Evolutionary conservation across 2,797 vertebrate species (phyloP), one percentile per base, ranked within the genome.

Genomic region (Lithobates sylvaticus): DNA sequence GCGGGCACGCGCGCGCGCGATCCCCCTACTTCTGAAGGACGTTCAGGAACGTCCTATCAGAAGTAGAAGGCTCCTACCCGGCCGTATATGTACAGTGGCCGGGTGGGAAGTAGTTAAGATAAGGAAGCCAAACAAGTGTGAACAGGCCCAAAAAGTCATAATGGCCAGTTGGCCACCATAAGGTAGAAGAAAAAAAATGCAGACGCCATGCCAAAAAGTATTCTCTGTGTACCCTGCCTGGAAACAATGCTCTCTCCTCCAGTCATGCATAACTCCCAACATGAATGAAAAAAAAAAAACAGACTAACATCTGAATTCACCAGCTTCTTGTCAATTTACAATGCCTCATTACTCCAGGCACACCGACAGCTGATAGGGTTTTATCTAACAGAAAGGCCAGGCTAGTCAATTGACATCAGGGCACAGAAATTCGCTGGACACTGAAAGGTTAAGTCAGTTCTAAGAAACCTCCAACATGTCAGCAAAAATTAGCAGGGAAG

Each of bases 341-440:
- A 97, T 68, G 96, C 96, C 96, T 97, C 97, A 97, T 99, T 99
- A 98, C 96, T 97, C 97, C 97, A 96, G 97, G 97, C 95, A 93
- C 95, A 96, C 92, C 82, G 95, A 97, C 96, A 92, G 93, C 96
- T 97, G 96, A 98, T 98, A 96, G 97, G 97, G 94, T 97, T 97
- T 97, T 96, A 97, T 96, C 95, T 95, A 96, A 97, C 94, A 96
- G 92, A 94, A 91, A 95, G 96, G 96, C 96, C 96, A 96, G 94
- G 94, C 95, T 93, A 95, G 97, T 98, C 95, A 95, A 99, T 98
- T 89, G 94, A 95, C 96, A 95, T 96, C 95, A 96, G 93, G 95
- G 96, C 91, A 94, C 93, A 88, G 94, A 93, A 95, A 94, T 93
- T 96, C 96, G 94, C 94, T 95, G 95, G 94, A 94, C 93, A 96